Conservation (phyloP, 2,797 vertebrate genomes). For the Psittacula echo region DNA sequence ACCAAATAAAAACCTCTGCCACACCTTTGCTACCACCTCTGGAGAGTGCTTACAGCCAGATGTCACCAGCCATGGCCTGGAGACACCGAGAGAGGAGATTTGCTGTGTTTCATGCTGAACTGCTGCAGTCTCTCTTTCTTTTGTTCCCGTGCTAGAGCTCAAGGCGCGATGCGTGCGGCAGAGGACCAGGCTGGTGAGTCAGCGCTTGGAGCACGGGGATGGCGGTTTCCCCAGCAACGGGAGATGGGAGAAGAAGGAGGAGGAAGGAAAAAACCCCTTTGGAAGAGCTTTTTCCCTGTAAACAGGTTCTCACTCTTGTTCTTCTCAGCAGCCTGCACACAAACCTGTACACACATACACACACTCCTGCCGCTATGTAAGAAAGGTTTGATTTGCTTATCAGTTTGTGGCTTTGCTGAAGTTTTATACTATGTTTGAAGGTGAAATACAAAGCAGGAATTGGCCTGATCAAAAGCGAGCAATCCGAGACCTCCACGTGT, state of each 20-base stretch:
- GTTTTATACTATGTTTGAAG: not conserved
- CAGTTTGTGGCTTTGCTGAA: not conserved
- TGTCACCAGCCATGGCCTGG: not conserved
- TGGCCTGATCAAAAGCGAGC: not conserved
- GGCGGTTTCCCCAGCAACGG: conserved; percentile 79
- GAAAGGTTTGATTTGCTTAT: not conserved
- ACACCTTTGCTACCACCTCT: not conserved
- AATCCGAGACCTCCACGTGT: not conserved
- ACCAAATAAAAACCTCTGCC: not conserved
- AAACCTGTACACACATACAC: not conserved
- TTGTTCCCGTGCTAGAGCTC: conserved; percentile 63
- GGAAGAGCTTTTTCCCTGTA: conserved; percentile 50
- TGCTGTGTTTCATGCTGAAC: conserved; percentile 21
- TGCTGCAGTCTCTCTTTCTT: conserved; percentile 28
- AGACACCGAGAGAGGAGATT: not conserved
- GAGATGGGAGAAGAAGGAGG: conserved; percentile 20
- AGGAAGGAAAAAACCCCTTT: not conserved
- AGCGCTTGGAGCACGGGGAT: conserved; percentile 44
- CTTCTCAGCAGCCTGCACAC: not conserved
- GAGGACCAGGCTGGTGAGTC: conserved; percentile 71
- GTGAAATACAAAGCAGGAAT: not conserved
- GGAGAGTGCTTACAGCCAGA: not conserved
- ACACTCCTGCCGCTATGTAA: accelerated
- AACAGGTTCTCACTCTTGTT: conserved; percentile 16
- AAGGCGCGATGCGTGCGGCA: conserved; percentile 19